Evolutionary conservation across 2,113 vertebrate species (phyloP).

Genomic region (Corynorhinus townsendii): DNA sequence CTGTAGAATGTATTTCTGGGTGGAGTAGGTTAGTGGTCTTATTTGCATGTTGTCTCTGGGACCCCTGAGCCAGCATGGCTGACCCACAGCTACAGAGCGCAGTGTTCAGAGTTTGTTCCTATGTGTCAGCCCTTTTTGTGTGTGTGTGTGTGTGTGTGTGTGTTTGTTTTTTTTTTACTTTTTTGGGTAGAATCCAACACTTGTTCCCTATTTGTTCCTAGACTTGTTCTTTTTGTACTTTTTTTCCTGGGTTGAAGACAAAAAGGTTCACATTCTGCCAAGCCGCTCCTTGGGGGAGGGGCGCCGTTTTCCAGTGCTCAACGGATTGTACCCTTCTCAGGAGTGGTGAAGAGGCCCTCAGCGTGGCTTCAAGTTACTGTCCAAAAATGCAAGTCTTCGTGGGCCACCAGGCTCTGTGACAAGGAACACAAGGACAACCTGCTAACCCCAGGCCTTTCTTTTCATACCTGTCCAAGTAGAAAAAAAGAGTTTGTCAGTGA

Average conservation of each 20-base stretch:
- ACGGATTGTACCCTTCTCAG: slow-evolving; percentile 20
- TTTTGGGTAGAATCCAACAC: slow-evolving; percentile 75
- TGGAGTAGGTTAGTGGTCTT: background rate
- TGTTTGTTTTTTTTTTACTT: slow-evolving; percentile 55
- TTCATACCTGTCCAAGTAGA: background rate
- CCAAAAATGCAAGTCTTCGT: background rate
- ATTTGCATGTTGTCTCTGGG: background rate
- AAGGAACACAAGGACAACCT: background rate
- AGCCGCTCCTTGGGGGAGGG: slow-evolving; percentile 31
- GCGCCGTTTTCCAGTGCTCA: slow-evolving; percentile 1
- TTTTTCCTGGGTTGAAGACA: slow-evolving; percentile 53
- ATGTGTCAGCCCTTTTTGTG: slow-evolving; percentile 67
- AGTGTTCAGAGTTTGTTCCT: slow-evolving; percentile 72
- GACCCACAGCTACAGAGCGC: slow-evolving; percentile 34
- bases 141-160: background rate
- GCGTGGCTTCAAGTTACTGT: background rate
- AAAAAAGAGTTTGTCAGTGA: background rate
- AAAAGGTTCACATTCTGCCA: slow-evolving; percentile 48
- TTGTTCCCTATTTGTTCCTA: slow-evolving; percentile 77
- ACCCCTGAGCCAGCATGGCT: background rate
- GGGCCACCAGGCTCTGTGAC: background rate
- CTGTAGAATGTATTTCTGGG: background rate
- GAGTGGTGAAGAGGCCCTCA: background rate
- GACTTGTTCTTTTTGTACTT: slow-evolving; percentile 77
- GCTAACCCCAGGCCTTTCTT: background rate